Evolutionary conservation across 2,797 vertebrate species (phyloP).

Genomic region (Microctenopoma steveboyesi): DNA sequence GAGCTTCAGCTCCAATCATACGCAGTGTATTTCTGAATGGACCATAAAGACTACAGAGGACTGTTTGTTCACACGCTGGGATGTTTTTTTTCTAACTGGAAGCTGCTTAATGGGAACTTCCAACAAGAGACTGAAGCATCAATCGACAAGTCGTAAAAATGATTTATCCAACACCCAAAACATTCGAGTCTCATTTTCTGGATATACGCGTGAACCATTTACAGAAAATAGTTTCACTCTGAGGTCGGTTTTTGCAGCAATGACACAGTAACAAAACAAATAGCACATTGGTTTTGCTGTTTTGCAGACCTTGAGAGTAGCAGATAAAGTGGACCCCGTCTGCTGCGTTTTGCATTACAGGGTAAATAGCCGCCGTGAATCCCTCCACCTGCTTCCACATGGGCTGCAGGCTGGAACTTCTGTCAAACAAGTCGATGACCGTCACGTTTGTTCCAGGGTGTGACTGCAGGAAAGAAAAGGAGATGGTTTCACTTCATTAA

Average conservation of each 20-base stretch:
- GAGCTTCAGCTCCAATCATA: too few relatives aligned
- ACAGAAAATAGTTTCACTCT: background rate
- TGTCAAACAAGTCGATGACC: constrained; percentile 90
- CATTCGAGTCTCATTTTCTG: background rate
- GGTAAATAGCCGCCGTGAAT: constrained; percentile 88
- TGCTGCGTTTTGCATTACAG: constrained; percentile 90
- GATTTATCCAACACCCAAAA: background rate
- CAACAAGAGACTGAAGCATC: constrained; percentile 1
- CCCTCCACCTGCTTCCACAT: constrained; percentile 94
- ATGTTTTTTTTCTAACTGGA: background rate
- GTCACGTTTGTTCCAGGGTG: constrained; percentile 91
- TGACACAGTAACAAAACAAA: constrained; percentile 21
- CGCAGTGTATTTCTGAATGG: too few relatives aligned
- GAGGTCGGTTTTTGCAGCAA: background rate
- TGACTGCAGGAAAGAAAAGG: constrained; percentile 77
- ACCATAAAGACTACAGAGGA: background rate
- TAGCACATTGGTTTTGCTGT: constrained; percentile 5
- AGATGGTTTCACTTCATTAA: background rate
- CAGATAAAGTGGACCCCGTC: constrained; percentile 91
- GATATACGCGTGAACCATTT: background rate
- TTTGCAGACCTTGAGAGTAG: constrained; percentile 89
- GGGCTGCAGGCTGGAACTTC: constrained; percentile 87
- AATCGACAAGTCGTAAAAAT: constrained; percentile 1
- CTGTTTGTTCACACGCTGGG: background rate
- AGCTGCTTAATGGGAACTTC: constrained; percentile 11